phyloP scores from a whole-genome alignment of 1,140 invertebrate species.

The Ptiloglossa arizonensis region DNA sequence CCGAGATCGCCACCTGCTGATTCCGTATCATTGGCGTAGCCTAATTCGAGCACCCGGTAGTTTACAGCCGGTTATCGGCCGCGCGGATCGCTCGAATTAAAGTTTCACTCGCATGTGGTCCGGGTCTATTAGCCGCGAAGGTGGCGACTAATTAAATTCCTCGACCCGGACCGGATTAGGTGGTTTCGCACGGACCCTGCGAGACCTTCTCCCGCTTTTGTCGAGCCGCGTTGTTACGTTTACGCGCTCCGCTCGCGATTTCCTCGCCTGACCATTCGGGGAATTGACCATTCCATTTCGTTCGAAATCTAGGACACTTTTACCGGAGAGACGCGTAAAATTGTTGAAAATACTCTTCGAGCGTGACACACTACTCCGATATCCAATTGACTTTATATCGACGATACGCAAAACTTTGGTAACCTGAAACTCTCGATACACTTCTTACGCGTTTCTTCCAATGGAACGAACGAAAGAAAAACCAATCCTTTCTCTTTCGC shows the following conservation, averaged over 20 bases:
- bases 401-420: no score
- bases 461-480: no score
- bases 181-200: constrained; percentile 47
- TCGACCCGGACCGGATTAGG: constrained; percentile 9
- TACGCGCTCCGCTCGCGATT: not conserved
- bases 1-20: constrained; percentile 61
- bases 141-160: constrained; percentile 60
- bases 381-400: no score
- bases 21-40: constrained; percentile 45
- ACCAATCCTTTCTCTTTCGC: no score
- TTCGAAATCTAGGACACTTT: no score
- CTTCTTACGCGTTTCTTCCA: no score
- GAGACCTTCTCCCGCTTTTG: not conserved
- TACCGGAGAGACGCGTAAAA: no score
- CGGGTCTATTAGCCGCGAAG: constrained; percentile 46
- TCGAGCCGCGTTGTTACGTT: not conserved
- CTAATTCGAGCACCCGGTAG: constrained; percentile 58
- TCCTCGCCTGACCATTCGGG: no score
- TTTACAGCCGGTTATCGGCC: constrained; percentile 45
- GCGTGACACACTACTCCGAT: no score
- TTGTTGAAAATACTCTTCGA: no score
- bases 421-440: no score
- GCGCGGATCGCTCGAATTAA: constrained; percentile 57
- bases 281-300: no score
- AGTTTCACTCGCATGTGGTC: constrained; percentile 46